Evolutionary conservation across 2,888 invertebrate species (phyloP).

Genomic region (Amiota minor): DNA sequence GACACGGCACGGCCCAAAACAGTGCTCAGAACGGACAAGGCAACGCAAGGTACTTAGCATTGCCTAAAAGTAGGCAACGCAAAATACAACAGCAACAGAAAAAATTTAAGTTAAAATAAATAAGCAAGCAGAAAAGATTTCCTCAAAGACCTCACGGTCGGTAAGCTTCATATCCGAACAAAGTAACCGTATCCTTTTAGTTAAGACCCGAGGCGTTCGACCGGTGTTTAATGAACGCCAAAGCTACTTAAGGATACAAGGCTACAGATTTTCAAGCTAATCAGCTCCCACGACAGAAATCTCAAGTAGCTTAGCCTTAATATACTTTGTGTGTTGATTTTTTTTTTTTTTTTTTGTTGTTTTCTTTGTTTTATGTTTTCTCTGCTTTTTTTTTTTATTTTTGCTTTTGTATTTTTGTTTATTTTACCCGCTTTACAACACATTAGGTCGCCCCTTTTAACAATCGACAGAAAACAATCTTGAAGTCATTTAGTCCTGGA

Average conservation of each 20-base stretch:
- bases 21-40: no score
- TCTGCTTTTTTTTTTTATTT: no score
- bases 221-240: not conserved
- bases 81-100: not conserved
- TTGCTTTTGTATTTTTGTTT: not conserved
- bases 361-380: slow-evolving; percentile 2
- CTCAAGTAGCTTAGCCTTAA: slow-evolving; percentile 65
- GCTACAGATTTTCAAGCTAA: slow-evolving; percentile 5
- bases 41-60: not conserved
- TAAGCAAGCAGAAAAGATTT: not conserved
- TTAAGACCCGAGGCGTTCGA: not conserved
- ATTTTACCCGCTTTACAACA: not conserved
- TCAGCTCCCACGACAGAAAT: slow-evolving; percentile 50
- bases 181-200: no score
- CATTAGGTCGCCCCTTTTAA: not conserved
- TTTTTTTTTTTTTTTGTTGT: slow-evolving; percentile 11
- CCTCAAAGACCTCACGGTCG: no score
- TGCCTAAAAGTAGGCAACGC: no score
- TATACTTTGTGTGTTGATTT: slow-evolving; percentile 56
- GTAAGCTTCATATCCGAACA: no score
- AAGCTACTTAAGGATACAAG: no score
- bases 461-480: not conserved
- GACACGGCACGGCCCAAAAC: not conserved
- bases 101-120: not conserved
- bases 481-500: slow-evolving; percentile 24